A percentile compares a stretch with the other conserved stretches of the same genome.
These are phyloP conservation scores for Periophthalmodon schlosseri DNA, from an alignment of 2,113 vertebrate genomes.

Conservation along the genomic window DNA sequence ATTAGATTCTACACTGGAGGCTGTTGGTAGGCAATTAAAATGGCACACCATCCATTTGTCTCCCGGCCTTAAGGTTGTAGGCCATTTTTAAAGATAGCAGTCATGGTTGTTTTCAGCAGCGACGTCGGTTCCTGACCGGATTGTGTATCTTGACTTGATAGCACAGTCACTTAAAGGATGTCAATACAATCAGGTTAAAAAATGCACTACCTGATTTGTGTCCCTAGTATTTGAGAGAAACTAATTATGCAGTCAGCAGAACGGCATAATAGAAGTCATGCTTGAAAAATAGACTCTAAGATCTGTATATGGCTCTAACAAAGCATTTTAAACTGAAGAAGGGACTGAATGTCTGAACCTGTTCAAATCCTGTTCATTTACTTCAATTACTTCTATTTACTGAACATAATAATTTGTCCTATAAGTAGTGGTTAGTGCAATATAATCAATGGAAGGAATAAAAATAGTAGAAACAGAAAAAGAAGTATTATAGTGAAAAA, in stretches of 20 bases:
- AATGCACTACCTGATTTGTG: not conserved
- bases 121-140: constrained; percentile 42
- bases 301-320: not conserved
- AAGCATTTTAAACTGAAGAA: not conserved
- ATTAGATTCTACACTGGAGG: constrained; percentile 81
- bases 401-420: too few species aligned
- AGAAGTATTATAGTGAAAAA: too few species aligned
- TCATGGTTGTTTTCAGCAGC: constrained; percentile 64
- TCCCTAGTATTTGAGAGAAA: not conserved
- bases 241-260: not conserved
- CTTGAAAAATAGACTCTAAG: not conserved
- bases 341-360: not conserved
- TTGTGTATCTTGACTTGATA: constrained; percentile 51
- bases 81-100: constrained; percentile 70
- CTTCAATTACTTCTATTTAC: too few species aligned
- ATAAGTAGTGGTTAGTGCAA: too few species aligned
- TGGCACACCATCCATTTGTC: constrained; percentile 78
- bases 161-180: constrained; percentile 56
- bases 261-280: not conserved
- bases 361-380: too few species aligned
- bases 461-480: too few species aligned
- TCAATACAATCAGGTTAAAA: constrained; percentile 42
- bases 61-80: constrained; percentile 73
- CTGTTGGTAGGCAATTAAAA: constrained; percentile 80
- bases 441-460: too few species aligned